A percentile compares a stretch with the other conserved stretches of the same genome.
phyloP scores from a whole-genome alignment of 30 jellyfish, hydroid and myxozoan genomes.

The Catostylus mosaicus region DNA sequence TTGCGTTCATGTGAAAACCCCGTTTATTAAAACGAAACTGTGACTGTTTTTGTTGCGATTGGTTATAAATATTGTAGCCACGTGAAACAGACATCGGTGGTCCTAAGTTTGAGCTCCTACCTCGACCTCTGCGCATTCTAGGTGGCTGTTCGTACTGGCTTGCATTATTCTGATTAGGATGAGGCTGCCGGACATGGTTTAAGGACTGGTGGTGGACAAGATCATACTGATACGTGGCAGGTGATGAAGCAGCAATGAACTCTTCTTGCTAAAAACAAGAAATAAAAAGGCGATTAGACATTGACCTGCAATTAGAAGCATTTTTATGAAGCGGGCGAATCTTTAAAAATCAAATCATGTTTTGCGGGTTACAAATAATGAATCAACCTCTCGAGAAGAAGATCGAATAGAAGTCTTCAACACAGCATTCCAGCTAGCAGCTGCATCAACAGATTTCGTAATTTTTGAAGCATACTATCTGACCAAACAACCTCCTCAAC shows the following conservation, averaged over 20 bases:
- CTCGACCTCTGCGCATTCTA: constrained; percentile 74
- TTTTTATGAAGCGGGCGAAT: no score
- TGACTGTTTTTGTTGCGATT: constrained; percentile 24
- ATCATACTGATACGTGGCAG: constrained; percentile 35
- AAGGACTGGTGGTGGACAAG: constrained; percentile 26
- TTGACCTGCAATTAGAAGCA: no score
- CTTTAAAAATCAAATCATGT: no score
- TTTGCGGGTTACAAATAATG: no score
- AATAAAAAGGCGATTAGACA: no score
- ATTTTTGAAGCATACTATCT: no score
- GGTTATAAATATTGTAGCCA: constrained; percentile 28
- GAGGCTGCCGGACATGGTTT: constrained; percentile 23
- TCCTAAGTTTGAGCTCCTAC: constrained; percentile 44
- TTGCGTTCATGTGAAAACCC: constrained; percentile 4
- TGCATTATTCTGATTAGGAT: constrained; percentile 29
- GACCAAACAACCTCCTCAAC: no score
- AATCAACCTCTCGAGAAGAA: no score
- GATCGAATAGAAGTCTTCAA: no score
- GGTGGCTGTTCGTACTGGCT: constrained; percentile 77
- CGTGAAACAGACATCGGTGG: constrained; percentile 34
- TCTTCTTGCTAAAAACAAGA: constrained; percentile 43
- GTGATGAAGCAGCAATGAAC: constrained; percentile 35
- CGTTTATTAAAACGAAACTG: constrained; percentile 49
- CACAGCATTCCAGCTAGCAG: no score
- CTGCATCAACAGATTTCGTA: no score